Evolutionary conservation across 2,888 invertebrate species (phyloP).

Genomic region (Andrena haemorrhoa): DNA sequence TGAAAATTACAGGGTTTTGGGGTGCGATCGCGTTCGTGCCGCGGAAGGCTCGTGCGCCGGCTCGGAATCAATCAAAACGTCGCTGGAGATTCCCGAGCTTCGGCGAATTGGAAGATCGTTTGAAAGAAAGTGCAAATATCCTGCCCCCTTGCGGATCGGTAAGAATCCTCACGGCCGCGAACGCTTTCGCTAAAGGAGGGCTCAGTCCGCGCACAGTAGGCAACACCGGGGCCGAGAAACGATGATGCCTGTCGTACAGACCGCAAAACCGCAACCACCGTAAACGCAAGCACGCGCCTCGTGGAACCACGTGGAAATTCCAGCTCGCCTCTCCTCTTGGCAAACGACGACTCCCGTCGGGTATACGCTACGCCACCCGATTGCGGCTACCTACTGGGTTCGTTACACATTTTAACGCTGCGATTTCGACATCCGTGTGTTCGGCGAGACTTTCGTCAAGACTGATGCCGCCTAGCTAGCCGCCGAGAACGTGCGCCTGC

Average conservation of each 20-base stretch:
- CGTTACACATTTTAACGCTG: conserved; percentile 9
- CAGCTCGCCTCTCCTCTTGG: conserved; percentile 11
- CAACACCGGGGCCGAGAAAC: conserved; percentile 42
- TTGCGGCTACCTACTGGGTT: not conserved
- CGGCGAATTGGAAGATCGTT: not conserved
- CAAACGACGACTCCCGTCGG: conserved; percentile 19
- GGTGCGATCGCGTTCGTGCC: not conserved
- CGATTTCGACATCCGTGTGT: not conserved
- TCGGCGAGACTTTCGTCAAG: not conserved
- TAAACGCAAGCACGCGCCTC: conserved; percentile 74
- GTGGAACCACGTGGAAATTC: conserved; percentile 60
- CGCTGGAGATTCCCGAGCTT: no score
- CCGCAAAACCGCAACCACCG: conserved; percentile 75
- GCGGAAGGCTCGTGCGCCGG: no score
- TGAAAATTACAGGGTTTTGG: conserved; percentile 28
- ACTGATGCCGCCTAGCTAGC: not conserved
- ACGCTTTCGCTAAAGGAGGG: conserved; percentile 27
- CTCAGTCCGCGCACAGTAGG: conserved; percentile 47
- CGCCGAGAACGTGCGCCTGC: not conserved
- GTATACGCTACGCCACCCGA: no score
- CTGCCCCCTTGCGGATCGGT: not conserved
- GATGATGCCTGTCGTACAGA: conserved; percentile 53
- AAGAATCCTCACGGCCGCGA: conserved; percentile 8
- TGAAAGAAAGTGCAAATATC: not conserved
- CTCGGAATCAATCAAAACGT: not conserved